Evolutionary conservation across 2,797 vertebrate species (phyloP), one percentile per base, ranked within the genome.

Genomic region (Delichon dasypus): DNA sequence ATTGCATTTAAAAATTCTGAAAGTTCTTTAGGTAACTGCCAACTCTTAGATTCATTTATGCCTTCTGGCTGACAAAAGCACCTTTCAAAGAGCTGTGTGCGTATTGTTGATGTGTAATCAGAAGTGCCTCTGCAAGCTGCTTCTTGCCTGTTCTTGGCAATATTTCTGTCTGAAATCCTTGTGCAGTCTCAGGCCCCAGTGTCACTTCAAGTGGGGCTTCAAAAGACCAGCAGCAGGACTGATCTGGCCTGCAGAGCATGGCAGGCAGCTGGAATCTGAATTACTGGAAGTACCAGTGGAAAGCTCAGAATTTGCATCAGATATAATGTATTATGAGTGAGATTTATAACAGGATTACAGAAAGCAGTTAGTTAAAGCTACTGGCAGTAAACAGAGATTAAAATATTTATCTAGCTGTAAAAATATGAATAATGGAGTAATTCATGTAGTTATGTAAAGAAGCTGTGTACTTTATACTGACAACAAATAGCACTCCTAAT

Each of bases 321-420:
- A 89, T 93, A 51, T 32, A 32, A 85, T 36, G 32, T 38, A 90
- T 96, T 94, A 90, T 72, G 95, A 96, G 78, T 55, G 21, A 94
- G 81, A 95, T 95, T 96, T 96, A 96, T 91, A 89, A 91, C 90
- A 95, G 85, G 85, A 93, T 95, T 97, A 95, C 64, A 71, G 85
- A 93, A 94, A 93, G 74, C 62, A 81, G 85, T 93, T 96, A 92
- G 74, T 89, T 95, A 95, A 87, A 94, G 76, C 74, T 79, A 66
- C 62, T 90, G 79, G 50, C 60, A 89, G 61, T 91, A 97, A 97
- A 96, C 89, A 93, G 27, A 80, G 57, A 91, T 94, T 96, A 89
- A 96, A 96, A 90, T 95, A 95, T 94, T 96, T 94, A 96, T 89
- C 90, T 91, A 90, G 36, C 53, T 80, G 48, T 70, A 89, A 90